phyloP scores from a whole-genome alignment of 2,797 vertebrate genomes.

The Acanthurus tractus region DNA sequence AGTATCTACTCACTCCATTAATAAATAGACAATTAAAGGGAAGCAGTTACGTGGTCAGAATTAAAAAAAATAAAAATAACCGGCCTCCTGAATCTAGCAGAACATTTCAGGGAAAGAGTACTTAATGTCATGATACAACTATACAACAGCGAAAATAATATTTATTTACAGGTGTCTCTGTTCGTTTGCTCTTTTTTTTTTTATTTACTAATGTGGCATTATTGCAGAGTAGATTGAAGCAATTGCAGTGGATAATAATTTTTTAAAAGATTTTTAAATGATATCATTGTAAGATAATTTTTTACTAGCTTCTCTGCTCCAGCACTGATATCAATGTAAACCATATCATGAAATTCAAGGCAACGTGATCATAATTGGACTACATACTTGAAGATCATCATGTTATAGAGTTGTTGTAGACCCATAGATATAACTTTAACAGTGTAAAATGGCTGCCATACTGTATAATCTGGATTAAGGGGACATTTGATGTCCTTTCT shows the following conservation, averaged over 20 bases:
- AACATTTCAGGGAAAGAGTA: conserved; percentile 92
- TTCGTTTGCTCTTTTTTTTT: conserved; percentile 77
- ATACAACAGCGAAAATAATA: conserved; percentile 61
- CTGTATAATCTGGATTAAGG: conserved; percentile 72
- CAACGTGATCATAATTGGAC: conserved; percentile 52
- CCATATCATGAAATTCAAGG: conserved; percentile 61
- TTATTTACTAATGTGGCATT: conserved; percentile 70
- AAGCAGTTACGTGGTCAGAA: conserved; percentile 37
- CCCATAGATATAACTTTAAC: conserved; percentile 68
- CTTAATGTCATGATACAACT: conserved; percentile 58
- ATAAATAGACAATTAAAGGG: conserved; percentile 44
- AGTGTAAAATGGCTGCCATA: conserved; percentile 73
- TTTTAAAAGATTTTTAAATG: conserved; percentile 88
- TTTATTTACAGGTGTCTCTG: conserved; percentile 76
- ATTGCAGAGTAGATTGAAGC: conserved; percentile 63
- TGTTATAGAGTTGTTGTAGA: conserved; percentile 66
- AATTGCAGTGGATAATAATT: conserved; percentile 80
- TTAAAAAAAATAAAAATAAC: conserved; percentile 43
- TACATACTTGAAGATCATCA: conserved; percentile 68
- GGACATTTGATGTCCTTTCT: conserved; percentile 69
- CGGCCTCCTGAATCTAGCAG: conserved; percentile 76
- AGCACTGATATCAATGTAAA: conserved; percentile 69
- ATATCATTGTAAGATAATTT: conserved; percentile 89
- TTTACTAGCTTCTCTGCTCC: conserved; percentile 94
- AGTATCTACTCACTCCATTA: conserved; percentile 57